Evolutionary conservation across 2,113 vertebrate genomes (phyloP).

Genomic region (Oncorhynchus tshawytscha): DNA sequence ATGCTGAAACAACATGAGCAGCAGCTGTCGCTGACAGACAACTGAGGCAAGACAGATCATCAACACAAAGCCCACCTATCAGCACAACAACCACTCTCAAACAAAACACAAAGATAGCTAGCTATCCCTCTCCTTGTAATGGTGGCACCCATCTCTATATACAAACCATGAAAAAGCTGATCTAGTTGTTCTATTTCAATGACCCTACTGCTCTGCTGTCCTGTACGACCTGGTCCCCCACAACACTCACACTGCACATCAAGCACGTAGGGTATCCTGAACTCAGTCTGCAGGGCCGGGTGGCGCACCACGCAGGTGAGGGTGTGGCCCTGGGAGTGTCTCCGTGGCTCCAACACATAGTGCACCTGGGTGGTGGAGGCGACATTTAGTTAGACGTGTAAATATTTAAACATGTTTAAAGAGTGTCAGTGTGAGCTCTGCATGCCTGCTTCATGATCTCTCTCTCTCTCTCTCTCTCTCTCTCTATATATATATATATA

Average conservation of each 20-base stretch:
- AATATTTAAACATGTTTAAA: too few species aligned
- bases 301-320: slow-evolving; percentile 92
- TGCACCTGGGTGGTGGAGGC: slow-evolving; percentile 80
- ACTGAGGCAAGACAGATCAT: background rate
- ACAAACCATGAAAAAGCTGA: too few species aligned
- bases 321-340: slow-evolving; percentile 82
- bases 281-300: slow-evolving; percentile 85
- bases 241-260: slow-evolving; percentile 91
- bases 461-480: too few species aligned
- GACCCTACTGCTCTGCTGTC: background rate
- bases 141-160: too few species aligned
- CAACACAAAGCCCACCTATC: background rate
- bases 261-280: slow-evolving; percentile 80
- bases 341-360: slow-evolving; percentile 83
- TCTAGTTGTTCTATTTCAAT: too few species aligned
- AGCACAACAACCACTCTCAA: background rate
- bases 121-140: too few species aligned
- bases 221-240: background rate
- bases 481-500: too few species aligned
- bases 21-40: slow-evolving; percentile 5
- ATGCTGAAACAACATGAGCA: background rate
- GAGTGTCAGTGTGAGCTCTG: too few species aligned
- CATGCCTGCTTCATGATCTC: too few species aligned
- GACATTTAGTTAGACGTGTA: slow-evolving; percentile 65
- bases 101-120: background rate